Percentiles rank a stretch among this genome's conserved stretches.
Evolutionary conservation across 2,888 invertebrate genomes (phyloP).

Genomic region (Aspidiotus rigidus): DNA sequence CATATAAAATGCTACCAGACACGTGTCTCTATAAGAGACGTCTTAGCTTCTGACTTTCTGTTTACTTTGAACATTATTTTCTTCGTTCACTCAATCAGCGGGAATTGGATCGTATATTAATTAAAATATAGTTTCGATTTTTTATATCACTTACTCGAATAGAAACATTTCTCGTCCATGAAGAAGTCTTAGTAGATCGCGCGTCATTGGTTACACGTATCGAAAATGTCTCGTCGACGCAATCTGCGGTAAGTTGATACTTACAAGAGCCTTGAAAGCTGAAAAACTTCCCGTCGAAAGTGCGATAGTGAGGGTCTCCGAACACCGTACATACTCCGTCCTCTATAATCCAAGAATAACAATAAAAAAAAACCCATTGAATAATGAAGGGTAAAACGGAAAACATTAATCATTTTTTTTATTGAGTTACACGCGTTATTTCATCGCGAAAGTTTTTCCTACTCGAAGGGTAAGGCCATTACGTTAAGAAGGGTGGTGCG

Average conservation of each 20-base stretch:
- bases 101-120: background rate
- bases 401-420: too few relatives aligned
- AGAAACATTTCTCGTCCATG: conserved; percentile 83
- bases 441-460: too few relatives aligned
- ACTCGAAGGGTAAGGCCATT: too few relatives aligned
- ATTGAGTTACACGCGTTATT: too few relatives aligned
- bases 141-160: conserved; percentile 49
- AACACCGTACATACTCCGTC: conserved; percentile 89
- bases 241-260: conserved; percentile 80
- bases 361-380: too few relatives aligned
- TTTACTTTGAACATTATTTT: too few relatives aligned
- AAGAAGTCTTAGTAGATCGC: conserved; percentile 66
- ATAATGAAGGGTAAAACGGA: too few relatives aligned
- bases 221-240: conserved; percentile 65
- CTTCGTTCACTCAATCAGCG: background rate
- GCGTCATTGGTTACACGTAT: conserved; percentile 85
- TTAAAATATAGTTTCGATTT: background rate
- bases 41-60: background rate
- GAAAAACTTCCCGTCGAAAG: conserved; percentile 88
- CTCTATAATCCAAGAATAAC: conserved; percentile 43
- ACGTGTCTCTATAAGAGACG: too few relatives aligned
- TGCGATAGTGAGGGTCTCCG: conserved; percentile 89
- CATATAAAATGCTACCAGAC: too few relatives aligned
- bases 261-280: conserved; percentile 91
- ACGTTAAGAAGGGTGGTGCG: too few relatives aligned